phyloP scores from a whole-genome alignment of 2,888 invertebrate genomes.

The Lamellibrachia satsuma region DNA sequence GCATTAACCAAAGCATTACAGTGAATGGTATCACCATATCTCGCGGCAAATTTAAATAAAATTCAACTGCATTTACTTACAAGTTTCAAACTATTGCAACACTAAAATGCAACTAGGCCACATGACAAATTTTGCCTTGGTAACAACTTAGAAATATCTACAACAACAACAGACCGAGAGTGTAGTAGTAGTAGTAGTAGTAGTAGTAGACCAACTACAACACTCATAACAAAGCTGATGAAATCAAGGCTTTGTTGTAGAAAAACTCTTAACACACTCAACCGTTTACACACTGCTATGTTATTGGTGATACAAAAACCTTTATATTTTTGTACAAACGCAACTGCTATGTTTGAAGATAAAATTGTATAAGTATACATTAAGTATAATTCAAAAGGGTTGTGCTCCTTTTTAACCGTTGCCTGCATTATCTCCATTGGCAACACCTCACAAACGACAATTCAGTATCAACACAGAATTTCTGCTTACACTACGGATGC shows the following conservation, averaged over 20 bases:
- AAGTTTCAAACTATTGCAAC: conserved; percentile 4
- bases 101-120: neutral
- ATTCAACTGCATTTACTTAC: neutral
- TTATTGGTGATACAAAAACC: neutral
- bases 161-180: neutral
- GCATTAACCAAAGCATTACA: neutral
- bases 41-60: neutral
- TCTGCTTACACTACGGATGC: neutral
- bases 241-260: neutral
- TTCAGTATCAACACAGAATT: neutral
- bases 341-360: conserved; percentile 6
- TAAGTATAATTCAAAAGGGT: too few relatives aligned
- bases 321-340: conserved; percentile 10
- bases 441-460: neutral
- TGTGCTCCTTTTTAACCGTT: too few relatives aligned
- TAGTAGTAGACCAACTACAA: neutral
- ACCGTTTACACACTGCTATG: neutral
- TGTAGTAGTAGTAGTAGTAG: neutral
- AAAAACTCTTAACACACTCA: neutral
- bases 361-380: neutral
- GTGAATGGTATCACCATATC: neutral
- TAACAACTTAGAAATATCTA: neutral
- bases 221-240: neutral
- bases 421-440: neutral
- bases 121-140: neutral